Percentiles rank a stretch among this genome's conserved stretches.
phyloP scores from a whole-genome alignment of 1,140 invertebrate genomes.

The Drosophila serrata region DNA sequence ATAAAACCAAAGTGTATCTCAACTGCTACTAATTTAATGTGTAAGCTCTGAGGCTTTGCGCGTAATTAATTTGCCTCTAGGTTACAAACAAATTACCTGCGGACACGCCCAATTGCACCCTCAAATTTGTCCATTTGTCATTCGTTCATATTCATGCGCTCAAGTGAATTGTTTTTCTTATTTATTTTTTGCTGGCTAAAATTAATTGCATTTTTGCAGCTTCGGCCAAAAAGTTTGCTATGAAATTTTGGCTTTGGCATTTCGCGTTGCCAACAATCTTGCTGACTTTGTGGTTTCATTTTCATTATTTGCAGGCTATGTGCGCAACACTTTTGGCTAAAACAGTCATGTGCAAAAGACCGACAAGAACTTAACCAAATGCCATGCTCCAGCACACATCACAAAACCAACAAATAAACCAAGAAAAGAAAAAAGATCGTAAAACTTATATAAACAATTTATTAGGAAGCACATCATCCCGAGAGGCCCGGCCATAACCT shows the following conservation, averaged over 20 bases:
- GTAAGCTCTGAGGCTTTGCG: conserved; percentile 42
- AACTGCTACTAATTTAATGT: conserved; percentile 45
- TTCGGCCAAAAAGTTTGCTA: conserved; percentile 54
- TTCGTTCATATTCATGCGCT: conserved; percentile 50
- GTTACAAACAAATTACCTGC: conserved; percentile 42
- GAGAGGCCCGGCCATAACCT: conserved; percentile 10
- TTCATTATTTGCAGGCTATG: conserved; percentile 47
- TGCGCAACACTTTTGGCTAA: conserved; percentile 65
- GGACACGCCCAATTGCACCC: conserved; percentile 75
- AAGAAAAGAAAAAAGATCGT: conserved; percentile 32
- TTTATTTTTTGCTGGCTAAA: background rate
- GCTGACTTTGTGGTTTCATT: conserved; percentile 19
- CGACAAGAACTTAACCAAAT: conserved; percentile 40
- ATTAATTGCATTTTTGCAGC: conserved; percentile 22
- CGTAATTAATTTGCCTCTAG: conserved; percentile 52
- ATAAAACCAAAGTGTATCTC: conserved; percentile 30
- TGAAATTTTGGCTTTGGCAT: background rate
- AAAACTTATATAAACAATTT: conserved; percentile 54
- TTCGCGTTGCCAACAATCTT: conserved; percentile 49
- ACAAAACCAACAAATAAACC: conserved; percentile 11
- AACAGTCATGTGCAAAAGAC: conserved; percentile 11
- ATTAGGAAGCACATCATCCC: conserved; percentile 33
- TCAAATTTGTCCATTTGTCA: conserved; percentile 57
- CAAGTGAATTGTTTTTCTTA: background rate
- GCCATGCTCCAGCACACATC: conserved; percentile 52